These are phyloP conservation scores for Ptychadena robeensis DNA, from an alignment of 2,797 vertebrate species.

Conservation along the genomic window DNA sequence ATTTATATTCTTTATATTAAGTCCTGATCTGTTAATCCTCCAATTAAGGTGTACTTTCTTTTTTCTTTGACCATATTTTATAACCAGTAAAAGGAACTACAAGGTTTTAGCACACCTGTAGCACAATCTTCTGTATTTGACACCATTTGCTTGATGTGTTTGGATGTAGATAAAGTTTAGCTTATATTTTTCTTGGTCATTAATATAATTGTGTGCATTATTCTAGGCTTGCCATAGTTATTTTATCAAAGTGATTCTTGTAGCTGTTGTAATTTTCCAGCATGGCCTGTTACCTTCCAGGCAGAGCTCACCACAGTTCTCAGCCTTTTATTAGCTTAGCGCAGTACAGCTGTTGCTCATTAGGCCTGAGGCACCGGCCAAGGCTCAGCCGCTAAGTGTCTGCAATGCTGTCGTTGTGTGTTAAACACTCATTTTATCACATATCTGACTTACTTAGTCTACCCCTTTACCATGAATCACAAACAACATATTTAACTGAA, in stretches of 20 bases:
- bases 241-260: constrained; percentile 5
- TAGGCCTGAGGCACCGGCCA: constrained; percentile 42
- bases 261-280: constrained; percentile 22
- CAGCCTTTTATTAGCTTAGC: constrained; percentile 45
- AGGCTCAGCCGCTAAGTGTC: constrained; percentile 16
- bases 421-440: constrained; percentile 2
- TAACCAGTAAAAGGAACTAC: too few relatives aligned
- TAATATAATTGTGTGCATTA: neutral
- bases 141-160: too few relatives aligned
- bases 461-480: neutral
- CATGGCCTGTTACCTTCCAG: constrained; percentile 47
- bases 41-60: too few relatives aligned
- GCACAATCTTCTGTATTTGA: too few relatives aligned
- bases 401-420: constrained; percentile 3
- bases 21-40: too few relatives aligned
- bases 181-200: neutral
- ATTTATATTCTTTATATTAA: too few relatives aligned
- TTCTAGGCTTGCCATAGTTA: neutral
- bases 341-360: constrained; percentile 48
- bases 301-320: constrained; percentile 46
- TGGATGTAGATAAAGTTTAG: too few relatives aligned
- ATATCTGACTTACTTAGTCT: constrained; percentile 6
- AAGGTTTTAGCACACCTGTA: too few relatives aligned
- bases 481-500: neutral
- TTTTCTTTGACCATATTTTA: too few relatives aligned